These are phyloP conservation scores for Pantherophis alleghaniensis DNA, from an alignment of 2,797 vertebrate species.

Conservation along the genomic window DNA sequence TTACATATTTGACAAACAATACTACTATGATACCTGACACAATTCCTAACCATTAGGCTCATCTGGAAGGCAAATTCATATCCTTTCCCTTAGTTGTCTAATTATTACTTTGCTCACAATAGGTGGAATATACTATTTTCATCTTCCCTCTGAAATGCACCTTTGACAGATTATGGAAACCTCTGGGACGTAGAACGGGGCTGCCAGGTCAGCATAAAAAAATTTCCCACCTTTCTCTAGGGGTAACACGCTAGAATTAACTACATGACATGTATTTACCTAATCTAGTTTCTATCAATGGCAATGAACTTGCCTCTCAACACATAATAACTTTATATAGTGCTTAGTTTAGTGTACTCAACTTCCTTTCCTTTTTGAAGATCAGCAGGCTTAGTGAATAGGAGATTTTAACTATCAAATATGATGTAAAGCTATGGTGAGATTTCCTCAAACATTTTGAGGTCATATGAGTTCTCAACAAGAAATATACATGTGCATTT, in stretches of 20 bases:
- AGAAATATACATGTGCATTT: not conserved
- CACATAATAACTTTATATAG: not conserved
- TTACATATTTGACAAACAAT: not conserved
- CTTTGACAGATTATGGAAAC: not conserved
- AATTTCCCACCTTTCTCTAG: not conserved
- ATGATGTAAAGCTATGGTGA: not conserved
- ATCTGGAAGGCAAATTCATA: not conserved
- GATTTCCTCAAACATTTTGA: not conserved
- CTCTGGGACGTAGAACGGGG: not conserved
- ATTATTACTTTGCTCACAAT: not conserved
- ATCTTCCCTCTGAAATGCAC: not conserved
- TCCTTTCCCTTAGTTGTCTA: not conserved
- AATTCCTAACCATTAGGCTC: not conserved
- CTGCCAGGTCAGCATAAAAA: not conserved
- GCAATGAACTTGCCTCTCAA: not conserved
- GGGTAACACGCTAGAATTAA: not conserved
- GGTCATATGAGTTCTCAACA: not conserved
- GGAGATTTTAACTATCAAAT: not conserved
- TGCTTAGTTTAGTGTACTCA: not conserved
- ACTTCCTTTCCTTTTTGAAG: not conserved
- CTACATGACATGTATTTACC: not conserved
- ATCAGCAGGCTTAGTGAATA: not conserved
- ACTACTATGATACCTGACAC: not conserved
- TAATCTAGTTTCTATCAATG: not conserved
- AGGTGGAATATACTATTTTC: not conserved